These are phyloP conservation scores for Xiphophorus birchmanni DNA, from an alignment of 2,797 vertebrate genomes.

Conservation along the genomic window DNA sequence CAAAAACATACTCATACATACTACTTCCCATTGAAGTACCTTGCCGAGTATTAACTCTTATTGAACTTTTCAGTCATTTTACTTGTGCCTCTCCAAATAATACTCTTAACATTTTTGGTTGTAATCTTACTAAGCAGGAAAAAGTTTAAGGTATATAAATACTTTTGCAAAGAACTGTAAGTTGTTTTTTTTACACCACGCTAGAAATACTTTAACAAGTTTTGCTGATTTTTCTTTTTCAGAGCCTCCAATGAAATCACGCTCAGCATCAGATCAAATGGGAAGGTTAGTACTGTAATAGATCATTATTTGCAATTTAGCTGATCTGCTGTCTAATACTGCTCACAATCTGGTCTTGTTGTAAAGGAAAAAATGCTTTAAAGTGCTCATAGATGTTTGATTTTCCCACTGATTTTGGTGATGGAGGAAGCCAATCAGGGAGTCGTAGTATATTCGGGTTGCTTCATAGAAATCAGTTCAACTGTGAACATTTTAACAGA, in stretches of 20 bases:
- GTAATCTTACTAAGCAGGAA: not conserved
- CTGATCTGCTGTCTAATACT: not conserved
- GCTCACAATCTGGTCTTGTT: not conserved
- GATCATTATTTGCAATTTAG: slow-evolving; percentile 5
- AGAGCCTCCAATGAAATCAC: not conserved
- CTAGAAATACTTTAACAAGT: not conserved
- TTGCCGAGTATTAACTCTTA: not conserved
- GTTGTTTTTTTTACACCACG: not conserved
- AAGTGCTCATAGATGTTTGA: not conserved
- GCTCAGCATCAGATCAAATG: not conserved
- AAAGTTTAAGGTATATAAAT: not conserved
- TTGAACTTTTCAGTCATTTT: not conserved
- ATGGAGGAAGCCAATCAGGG: not conserved
- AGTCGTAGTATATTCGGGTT: not conserved
- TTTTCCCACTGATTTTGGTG: not conserved
- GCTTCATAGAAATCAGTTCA: not conserved
- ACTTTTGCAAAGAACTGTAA: not conserved
- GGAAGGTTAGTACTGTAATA: not conserved
- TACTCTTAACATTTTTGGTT: not conserved
- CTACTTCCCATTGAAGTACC: not conserved
- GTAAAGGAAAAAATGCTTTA: slow-evolving; percentile 1
- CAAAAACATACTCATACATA: not conserved
- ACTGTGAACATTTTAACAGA: not conserved
- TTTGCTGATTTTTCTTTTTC: not conserved
- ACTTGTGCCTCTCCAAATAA: not conserved